Base-by-base conservation (phyloP, 2,113 vertebrate species). In the Poeciliopsis retropinna region DNA sequence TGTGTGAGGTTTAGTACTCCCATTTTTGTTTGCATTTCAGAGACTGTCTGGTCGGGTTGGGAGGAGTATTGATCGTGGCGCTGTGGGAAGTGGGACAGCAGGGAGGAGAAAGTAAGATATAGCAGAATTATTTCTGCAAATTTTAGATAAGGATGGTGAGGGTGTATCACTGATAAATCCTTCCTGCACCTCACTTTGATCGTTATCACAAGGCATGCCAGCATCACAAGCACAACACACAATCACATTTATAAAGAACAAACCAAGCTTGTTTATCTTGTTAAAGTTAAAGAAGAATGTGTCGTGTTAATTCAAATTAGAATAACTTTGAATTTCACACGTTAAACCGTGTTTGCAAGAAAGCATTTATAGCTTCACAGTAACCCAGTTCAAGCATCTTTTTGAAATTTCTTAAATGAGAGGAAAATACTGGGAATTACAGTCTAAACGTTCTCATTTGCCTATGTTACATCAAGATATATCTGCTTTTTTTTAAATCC, bases 51-150 rank as follows among this genome's bases (percentile, higher is more conserved):
- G 57, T 65, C 67, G 79, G 75, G 61, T 64, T 75, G 63, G 70
- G 73, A 76, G 80, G 71, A 31, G 67, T 34, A 67, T 61, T 44
- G 15, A 8, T 74, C 54, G 39, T 86, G 78, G 75, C 34, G 51
- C 72, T 12, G 13, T 81, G 86, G 73, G 75, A 86, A 72, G 67
- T 73, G 76, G 76, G 64, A 44, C 76, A 80, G 63, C 61, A 68
- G 74, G 41, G 70, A 75, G 57, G 6, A 79, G 67, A 72, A 83
- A 80, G 68, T 37, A 14, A 67, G 27, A 64, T 75, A 28, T 79
- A 73, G 54, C 67, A 71, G 57, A 22, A 70, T 63, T 22, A 28
- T 44, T 77, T 79, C 30, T 57, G 14, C n/a, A 65, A 70, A 32
- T 78, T 86, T 74, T 68, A 37, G 34, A 72, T 17, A 60, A 61